Conservation (phyloP, 2,113 vertebrate genomes). For the Callionymus lyra region DNA sequence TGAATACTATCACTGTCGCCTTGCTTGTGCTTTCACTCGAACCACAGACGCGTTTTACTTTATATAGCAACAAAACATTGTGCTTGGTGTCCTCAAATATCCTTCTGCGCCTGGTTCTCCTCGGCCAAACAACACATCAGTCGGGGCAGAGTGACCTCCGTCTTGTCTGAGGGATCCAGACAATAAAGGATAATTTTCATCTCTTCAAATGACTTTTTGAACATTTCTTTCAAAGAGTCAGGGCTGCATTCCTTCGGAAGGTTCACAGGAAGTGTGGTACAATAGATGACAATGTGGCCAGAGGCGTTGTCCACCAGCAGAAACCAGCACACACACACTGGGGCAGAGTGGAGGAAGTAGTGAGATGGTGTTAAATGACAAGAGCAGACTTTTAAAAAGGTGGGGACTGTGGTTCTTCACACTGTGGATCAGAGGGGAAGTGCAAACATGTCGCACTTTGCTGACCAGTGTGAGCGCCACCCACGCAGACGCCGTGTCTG, state of each 20-base stretch:
- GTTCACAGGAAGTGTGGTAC: constrained; percentile 60
- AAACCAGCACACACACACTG: constrained; percentile 10
- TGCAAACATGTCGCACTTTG: constrained; percentile 42
- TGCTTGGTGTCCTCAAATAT: constrained; percentile 24
- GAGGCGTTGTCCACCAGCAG: constrained; percentile 45
- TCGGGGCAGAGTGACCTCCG: background rate
- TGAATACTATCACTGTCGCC: constrained; percentile 31
- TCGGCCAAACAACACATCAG: constrained; percentile 15
- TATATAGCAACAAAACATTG: constrained; percentile 28
- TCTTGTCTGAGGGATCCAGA: background rate
- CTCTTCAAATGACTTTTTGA: constrained; percentile 43
- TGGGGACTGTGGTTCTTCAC: constrained; percentile 33
- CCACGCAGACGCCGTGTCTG: constrained; percentile 37
- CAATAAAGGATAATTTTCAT: constrained; percentile 24
- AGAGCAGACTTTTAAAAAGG: constrained; percentile 42
- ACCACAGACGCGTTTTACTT: constrained; percentile 35
- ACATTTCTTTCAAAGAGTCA: constrained; percentile 47
- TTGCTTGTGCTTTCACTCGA: constrained; percentile 36
- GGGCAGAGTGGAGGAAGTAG: constrained; percentile 43
- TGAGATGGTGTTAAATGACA: constrained; percentile 58
- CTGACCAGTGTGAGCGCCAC: constrained; percentile 30
- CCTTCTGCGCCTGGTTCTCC: constrained; percentile 6
- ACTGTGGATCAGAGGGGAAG: constrained; percentile 30
- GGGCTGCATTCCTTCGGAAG: constrained; percentile 50
- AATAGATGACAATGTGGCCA: constrained; percentile 57